A percentile compares a stretch with the other conserved stretches of the same genome.
Conservation (phyloP, 1,140 invertebrate genomes). For the Eueides isabella region DNA sequence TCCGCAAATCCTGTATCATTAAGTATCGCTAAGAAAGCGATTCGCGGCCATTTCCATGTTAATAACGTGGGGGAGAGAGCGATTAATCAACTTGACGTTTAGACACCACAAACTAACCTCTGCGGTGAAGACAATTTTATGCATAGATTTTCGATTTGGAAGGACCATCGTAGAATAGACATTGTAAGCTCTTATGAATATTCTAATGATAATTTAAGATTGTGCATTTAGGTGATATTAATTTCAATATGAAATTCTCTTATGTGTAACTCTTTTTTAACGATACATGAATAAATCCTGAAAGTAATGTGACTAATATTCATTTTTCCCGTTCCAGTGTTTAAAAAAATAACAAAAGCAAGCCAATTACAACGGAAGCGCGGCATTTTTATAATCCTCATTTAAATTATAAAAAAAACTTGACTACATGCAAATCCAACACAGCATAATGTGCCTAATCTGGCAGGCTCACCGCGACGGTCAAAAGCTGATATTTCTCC, state of each 20-base stretch:
- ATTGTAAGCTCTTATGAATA: slow-evolving; percentile 31
- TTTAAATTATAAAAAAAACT: slow-evolving; percentile 71
- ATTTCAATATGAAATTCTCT: slow-evolving; percentile 1
- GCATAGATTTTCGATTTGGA: slow-evolving; percentile 66
- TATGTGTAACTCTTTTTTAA: neutral
- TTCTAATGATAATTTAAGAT: slow-evolving; percentile 29
- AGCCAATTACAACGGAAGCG: slow-evolving; percentile 1
- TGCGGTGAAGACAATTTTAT: slow-evolving; percentile 70
- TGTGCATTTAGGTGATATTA: neutral
- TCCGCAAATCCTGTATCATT: slow-evolving; percentile 79
- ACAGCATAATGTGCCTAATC: slow-evolving; percentile 74
- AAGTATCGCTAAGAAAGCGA: slow-evolving; percentile 81
- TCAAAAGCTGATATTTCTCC: slow-evolving; percentile 80
- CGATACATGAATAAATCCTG: neutral
- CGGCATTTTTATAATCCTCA: slow-evolving; percentile 54
- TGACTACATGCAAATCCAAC: slow-evolving; percentile 65
- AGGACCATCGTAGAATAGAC: slow-evolving; percentile 33
- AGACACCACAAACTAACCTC: slow-evolving; percentile 66
- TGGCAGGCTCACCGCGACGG: slow-evolving; percentile 64
- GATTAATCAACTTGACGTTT: slow-evolving; percentile 80
- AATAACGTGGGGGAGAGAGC: slow-evolving; percentile 75
- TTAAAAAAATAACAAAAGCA: neutral
- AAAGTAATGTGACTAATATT: neutral
- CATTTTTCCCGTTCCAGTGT: neutral
- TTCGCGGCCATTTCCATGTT: slow-evolving; percentile 80